Conservation (phyloP, 2,797 vertebrate species). For the Orientallactaga sibirica region DNA sequence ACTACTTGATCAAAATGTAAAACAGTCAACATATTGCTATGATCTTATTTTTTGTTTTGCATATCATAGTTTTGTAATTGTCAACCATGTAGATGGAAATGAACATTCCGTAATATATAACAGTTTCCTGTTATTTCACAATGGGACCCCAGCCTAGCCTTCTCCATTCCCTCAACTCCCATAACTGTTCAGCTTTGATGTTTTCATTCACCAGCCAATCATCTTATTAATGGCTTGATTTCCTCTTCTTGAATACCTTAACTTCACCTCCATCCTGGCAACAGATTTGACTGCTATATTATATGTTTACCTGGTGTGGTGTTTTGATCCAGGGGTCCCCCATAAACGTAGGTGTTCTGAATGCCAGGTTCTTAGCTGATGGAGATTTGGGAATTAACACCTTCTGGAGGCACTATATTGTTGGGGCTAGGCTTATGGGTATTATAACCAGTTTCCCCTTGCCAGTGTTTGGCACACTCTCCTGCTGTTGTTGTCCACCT, state of each 20-base stretch:
- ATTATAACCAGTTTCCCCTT: too few species aligned
- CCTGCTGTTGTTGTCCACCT: too few species aligned
- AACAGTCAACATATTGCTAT: conserved; percentile 16
- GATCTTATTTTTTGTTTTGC: background rate
- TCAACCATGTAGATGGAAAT: background rate
- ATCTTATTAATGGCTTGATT: background rate
- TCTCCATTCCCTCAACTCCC: background rate
- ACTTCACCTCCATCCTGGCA: background rate
- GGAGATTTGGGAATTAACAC: too few species aligned
- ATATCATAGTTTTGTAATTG: background rate
- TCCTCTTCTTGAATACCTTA: background rate
- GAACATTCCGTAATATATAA: background rate
- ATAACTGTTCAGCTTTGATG: background rate
- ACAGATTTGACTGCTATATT: background rate
- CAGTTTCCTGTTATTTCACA: background rate
- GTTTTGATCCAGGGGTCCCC: too few species aligned
- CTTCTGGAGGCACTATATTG: too few species aligned
- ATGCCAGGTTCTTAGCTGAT: too few species aligned
- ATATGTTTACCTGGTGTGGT: background rate
- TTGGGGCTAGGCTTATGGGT: too few species aligned
- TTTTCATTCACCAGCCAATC: background rate
- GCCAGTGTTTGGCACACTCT: too few species aligned
- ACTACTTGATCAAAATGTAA: background rate
- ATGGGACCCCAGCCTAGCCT: background rate
- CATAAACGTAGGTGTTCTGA: too few species aligned